Evolutionary conservation across 1,140 invertebrate genomes (phyloP).

Genomic region (Belonocnema kinseyi): DNA sequence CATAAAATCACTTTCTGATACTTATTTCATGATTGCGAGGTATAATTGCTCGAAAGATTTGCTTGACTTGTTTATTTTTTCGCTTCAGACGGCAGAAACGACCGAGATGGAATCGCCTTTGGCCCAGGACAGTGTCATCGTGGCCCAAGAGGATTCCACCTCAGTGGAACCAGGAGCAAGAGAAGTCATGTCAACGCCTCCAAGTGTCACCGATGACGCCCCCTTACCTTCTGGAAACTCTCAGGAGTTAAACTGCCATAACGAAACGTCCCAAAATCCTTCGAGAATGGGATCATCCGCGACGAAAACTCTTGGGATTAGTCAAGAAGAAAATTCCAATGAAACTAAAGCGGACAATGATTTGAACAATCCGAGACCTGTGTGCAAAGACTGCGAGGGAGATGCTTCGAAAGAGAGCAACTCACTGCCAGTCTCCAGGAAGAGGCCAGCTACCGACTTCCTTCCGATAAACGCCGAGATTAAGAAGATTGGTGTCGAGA

Average conservation of each 20-base stretch:
- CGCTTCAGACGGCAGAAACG: constrained; percentile 53
- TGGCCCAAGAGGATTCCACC: constrained; percentile 66
- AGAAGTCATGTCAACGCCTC: constrained; percentile 11
- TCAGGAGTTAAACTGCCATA: background rate
- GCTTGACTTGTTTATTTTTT: background rate
- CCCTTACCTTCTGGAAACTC: background rate
- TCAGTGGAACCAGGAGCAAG: constrained; percentile 47
- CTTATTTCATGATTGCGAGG: no score
- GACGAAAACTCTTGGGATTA: background rate
- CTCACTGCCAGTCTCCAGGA: constrained; percentile 42
- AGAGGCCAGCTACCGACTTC: constrained; percentile 61
- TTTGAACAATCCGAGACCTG: background rate
- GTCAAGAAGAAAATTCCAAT: background rate
- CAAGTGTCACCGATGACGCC: constrained; percentile 47
- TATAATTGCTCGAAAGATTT: no score
- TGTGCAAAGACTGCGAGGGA: background rate
- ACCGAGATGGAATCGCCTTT: constrained; percentile 69
- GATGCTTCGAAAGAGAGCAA: background rate
- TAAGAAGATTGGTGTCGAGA: constrained; percentile 68
- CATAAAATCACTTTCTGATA: no score
- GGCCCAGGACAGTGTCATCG: constrained; percentile 52
- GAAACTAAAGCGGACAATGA: background rate
- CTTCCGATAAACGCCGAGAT: constrained; percentile 62
- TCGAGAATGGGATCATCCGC: background rate
- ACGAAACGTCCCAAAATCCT: background rate